Conservation (phyloP, 2,797 vertebrate genomes). For the Choloepus didactylus region DNA sequence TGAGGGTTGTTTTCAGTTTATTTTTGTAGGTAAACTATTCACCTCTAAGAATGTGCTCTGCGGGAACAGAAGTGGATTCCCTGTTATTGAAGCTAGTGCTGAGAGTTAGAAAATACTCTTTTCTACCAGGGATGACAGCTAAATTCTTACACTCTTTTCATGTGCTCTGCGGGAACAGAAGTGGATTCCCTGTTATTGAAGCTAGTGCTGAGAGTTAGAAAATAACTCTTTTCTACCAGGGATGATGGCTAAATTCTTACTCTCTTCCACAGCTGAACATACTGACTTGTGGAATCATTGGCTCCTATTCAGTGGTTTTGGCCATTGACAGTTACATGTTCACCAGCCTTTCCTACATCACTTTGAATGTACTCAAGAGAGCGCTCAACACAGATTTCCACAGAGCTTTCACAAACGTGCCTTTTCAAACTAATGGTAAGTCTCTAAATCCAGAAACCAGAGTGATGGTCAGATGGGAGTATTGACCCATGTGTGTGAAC, state of each 20-base stretch:
- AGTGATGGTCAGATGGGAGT: neutral
- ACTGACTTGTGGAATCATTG: conserved; percentile 91
- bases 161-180: no score
- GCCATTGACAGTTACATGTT: conserved; percentile 92
- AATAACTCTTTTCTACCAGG: neutral
- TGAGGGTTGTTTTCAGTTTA: neutral
- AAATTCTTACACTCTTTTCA: no score
- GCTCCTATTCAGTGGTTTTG: conserved; percentile 92
- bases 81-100: neutral
- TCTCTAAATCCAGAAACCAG: conserved; percentile 16
- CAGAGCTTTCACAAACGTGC: conserved; percentile 90
- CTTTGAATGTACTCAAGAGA: conserved; percentile 94
- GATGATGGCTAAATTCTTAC: neutral
- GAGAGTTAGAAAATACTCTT: neutral
- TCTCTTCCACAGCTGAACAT: conserved; percentile 93
- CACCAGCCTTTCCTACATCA: conserved; percentile 95
- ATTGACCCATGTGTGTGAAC: neutral
- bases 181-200: neutral
- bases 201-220: neutral
- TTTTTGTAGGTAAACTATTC: neutral
- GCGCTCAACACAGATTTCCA: conserved; percentile 92
- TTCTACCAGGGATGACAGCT: no score
- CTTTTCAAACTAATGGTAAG: conserved; percentile 95
- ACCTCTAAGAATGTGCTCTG: neutral
- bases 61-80: neutral